Conservation (phyloP, 2,888 invertebrate genomes). For the Pseudococcus longispinus region DNA sequence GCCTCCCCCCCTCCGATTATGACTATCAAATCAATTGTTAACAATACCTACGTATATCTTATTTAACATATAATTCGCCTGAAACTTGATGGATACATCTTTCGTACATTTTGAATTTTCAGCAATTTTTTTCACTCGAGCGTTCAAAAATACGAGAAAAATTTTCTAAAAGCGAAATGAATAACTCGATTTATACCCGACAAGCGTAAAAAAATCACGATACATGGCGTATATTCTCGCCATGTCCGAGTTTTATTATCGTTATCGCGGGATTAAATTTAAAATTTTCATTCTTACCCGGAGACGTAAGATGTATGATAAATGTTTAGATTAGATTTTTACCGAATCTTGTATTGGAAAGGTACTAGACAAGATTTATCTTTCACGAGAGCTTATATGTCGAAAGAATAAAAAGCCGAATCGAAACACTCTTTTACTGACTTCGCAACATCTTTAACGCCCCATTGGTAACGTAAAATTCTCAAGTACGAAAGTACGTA, state of each 20-base stretch:
- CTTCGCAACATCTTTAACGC: neutral
- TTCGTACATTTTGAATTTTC: neutral
- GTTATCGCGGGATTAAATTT: conserved; percentile 2
- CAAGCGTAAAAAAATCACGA: conserved; percentile 17
- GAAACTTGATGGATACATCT: too few relatives aligned
- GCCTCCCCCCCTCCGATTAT: too few relatives aligned
- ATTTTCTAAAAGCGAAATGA: conserved; percentile 8
- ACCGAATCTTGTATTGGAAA: neutral
- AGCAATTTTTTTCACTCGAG: neutral
- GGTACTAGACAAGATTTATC: conserved; percentile 20
- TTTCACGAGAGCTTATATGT: conserved; percentile 22
- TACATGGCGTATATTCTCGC: neutral
- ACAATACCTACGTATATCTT: too few relatives aligned
- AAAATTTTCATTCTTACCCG: conserved; percentile 24
- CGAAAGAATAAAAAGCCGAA: conserved; percentile 37
- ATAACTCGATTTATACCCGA: conserved; percentile 10
- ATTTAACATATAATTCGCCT: too few relatives aligned
- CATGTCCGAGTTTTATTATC: conserved; percentile 34
- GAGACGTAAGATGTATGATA: conserved; percentile 20
- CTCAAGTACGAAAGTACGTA: neutral
- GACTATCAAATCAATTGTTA: too few relatives aligned
- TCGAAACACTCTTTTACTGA: conserved; percentile 24
- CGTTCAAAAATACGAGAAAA: neutral
- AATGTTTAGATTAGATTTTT: conserved; percentile 42
- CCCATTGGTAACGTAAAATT: neutral